Conservation (phyloP, 2,797 vertebrate species). For the Pseudocheirus occidentalis region DNA sequence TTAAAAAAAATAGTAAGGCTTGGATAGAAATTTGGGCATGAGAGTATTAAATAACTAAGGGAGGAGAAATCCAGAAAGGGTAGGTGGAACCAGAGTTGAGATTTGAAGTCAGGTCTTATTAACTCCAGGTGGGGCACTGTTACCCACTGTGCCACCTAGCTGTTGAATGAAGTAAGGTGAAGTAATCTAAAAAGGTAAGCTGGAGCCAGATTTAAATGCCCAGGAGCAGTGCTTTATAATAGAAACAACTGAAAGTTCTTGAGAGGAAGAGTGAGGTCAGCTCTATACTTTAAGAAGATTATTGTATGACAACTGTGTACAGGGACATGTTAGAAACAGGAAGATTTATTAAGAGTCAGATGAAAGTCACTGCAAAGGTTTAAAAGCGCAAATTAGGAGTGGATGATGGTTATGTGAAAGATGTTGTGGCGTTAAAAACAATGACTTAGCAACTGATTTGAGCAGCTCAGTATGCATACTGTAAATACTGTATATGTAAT, state of each 20-base stretch:
- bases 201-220: background rate
- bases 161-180: background rate
- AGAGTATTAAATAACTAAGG: background rate
- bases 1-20: background rate
- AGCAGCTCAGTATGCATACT: background rate
- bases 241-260: background rate
- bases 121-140: background rate
- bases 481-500: background rate
- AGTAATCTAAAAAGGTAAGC: background rate
- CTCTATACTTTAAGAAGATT: background rate
- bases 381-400: background rate
- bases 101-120: background rate
- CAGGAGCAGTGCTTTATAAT: background rate
- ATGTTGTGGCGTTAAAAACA: background rate
- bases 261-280: background rate
- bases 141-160: background rate
- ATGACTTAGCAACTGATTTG: background rate
- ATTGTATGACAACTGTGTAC: background rate
- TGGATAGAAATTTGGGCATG: background rate
- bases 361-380: no score
- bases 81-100: background rate
- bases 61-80: background rate
- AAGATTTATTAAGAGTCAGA: no score
- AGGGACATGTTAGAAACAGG: no score
- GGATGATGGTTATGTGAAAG: background rate